These are phyloP conservation scores for Zele albiditarsus DNA, from an alignment of 2,888 invertebrate species.

Conservation along the genomic window DNA sequence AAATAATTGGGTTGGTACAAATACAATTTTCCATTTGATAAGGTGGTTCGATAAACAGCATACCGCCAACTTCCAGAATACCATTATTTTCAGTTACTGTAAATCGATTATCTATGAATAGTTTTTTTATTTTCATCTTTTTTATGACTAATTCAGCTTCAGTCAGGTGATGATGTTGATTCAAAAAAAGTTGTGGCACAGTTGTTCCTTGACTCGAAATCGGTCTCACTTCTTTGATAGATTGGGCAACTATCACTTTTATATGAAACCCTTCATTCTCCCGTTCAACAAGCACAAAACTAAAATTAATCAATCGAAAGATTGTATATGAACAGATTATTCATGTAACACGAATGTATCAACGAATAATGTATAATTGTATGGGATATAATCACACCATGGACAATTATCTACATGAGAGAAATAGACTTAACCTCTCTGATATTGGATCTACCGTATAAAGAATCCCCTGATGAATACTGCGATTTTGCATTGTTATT, in stretches of 20 bases:
- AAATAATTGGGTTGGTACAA: constrained; percentile 64
- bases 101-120: constrained; percentile 64
- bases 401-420: constrained; percentile 14
- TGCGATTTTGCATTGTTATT: constrained; percentile 59
- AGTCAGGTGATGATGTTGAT: constrained; percentile 44
- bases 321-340: constrained; percentile 1
- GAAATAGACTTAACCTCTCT: constrained; percentile 69
- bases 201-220: constrained; percentile 46
- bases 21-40: constrained; percentile 63
- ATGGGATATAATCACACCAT: neutral
- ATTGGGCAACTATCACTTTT: constrained; percentile 64
- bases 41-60: constrained; percentile 66
- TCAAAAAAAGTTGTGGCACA: constrained; percentile 62
- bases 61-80: constrained; percentile 61
- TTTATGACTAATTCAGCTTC: constrained; percentile 49
- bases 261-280: constrained; percentile 53
- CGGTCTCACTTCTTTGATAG: constrained; percentile 61
- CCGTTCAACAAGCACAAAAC: constrained; percentile 62
- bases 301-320: constrained; percentile 50
- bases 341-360: neutral
- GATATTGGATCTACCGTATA: constrained; percentile 71
- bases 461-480: constrained; percentile 60
- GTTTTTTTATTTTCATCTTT: constrained; percentile 58
- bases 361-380: neutral
- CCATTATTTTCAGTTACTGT: constrained; percentile 62